Evolutionary conservation across 2,113 vertebrate genomes (phyloP).

Genomic region (Microcebus tavaratra): DNA sequence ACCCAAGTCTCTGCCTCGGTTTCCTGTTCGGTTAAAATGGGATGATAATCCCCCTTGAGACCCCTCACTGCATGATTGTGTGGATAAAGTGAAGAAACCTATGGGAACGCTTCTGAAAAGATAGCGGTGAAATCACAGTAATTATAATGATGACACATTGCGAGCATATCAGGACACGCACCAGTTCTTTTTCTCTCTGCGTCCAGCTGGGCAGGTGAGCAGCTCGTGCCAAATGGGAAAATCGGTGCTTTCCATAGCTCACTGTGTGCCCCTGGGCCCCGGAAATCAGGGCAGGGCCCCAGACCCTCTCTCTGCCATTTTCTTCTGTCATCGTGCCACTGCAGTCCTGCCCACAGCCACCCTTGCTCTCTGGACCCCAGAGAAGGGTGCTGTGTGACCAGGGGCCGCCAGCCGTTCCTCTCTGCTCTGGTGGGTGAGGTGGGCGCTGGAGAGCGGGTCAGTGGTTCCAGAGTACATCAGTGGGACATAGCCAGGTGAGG

Average conservation of each 20-base stretch:
- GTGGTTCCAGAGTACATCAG: no score
- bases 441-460: neutral
- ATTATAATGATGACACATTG: neutral
- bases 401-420: neutral
- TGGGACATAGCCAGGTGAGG: neutral
- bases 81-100: conserved; percentile 22
- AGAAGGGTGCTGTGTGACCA: neutral
- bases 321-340: neutral
- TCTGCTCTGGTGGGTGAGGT: neutral
- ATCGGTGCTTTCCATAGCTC: neutral
- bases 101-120: conserved; percentile 45
- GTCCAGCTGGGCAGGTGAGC: neutral
- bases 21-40: neutral
- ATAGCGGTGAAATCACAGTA: conserved; percentile 40
- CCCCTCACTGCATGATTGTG: neutral
- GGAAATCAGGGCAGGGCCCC: neutral
- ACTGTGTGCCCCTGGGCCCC: accelerated
- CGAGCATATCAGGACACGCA: neutral
- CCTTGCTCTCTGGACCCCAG: neutral
- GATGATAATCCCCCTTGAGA: neutral
- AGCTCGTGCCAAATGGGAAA: neutral
- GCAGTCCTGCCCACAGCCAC: neutral
- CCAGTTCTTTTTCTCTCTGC: neutral
- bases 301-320: neutral
- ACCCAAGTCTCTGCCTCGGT: neutral